Evolutionary conservation across 2,797 vertebrate genomes (phyloP).

Genomic region (Sebastes reedi): DNA sequence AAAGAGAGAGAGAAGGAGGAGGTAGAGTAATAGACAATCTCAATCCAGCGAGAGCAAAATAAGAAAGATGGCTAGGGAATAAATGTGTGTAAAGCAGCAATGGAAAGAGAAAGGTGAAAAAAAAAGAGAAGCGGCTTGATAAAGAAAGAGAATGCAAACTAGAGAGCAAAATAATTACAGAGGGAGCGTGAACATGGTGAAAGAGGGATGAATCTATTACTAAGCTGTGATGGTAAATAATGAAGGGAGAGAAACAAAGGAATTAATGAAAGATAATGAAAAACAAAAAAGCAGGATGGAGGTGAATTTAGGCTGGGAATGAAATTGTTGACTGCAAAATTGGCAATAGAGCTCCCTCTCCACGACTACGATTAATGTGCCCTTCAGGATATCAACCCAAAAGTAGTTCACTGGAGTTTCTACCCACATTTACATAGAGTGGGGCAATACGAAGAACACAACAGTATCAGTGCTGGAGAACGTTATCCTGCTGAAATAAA

Average conservation of each 20-base stretch:
- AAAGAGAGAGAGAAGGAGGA: not conserved
- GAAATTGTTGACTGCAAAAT: conserved; percentile 35
- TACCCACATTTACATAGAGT: not conserved
- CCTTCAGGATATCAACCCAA: conserved; percentile 22
- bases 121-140: conserved; percentile 9
- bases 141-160: conserved; percentile 42
- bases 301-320: conserved; percentile 31
- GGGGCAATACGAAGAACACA: not conserved
- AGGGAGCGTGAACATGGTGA: conserved; percentile 14
- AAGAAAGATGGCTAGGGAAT: conserved; percentile 38
- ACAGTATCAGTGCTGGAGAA: not conserved
- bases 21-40: conserved; percentile 27
- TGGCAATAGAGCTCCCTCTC: conserved; percentile 13
- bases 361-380: conserved; percentile 34
- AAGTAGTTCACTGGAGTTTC: conserved; percentile 1
- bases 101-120: conserved; percentile 10
- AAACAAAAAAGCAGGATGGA: conserved; percentile 43
- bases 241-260: conserved; percentile 48
- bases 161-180: conserved; percentile 56
- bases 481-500: too few relatives aligned
- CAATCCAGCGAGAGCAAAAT: conserved; percentile 1
- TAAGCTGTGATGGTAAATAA: conserved; percentile 62
- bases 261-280: conserved; percentile 67
- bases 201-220: conserved; percentile 59
- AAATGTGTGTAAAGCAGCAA: conserved; percentile 9